phyloP scores from a whole-genome alignment of 2,888 invertebrate genomes.

The Auanema freiburgensis region DNA sequence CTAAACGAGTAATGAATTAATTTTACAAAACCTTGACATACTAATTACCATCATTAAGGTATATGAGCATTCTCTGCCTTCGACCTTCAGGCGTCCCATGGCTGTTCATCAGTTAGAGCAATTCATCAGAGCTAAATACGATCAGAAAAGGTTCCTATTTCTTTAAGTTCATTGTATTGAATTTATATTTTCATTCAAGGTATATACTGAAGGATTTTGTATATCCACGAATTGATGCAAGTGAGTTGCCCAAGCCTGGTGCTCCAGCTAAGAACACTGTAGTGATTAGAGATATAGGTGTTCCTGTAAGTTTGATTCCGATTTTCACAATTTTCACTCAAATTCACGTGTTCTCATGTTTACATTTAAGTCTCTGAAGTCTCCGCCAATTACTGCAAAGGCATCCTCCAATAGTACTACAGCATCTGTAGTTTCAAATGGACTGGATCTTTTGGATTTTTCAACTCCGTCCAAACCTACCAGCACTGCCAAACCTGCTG shows the following conservation, averaged over 20 bases:
- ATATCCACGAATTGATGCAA: slow-evolving; percentile 46
- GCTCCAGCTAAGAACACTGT: slow-evolving; percentile 2
- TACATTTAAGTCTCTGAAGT: too few species aligned
- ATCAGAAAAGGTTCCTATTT: slow-evolving; percentile 81
- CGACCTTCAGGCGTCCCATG: slow-evolving; percentile 84
- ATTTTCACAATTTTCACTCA: neutral
- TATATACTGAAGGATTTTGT: slow-evolving; percentile 52
- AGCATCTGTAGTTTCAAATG: too few species aligned
- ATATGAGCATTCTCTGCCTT: slow-evolving; percentile 66
- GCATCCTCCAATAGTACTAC: too few species aligned
- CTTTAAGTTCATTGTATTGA: neutral
- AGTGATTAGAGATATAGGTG: slow-evolving; percentile 3
- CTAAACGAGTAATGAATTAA: slow-evolving; percentile 71
- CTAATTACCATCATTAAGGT: slow-evolving; percentile 24
- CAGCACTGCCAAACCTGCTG: neutral
- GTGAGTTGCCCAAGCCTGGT: slow-evolving; percentile 41
- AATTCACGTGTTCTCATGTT: too few species aligned
- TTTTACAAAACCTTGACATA: neutral
- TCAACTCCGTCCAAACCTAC: slow-evolving; percentile 2
- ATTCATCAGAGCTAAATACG: slow-evolving; percentile 96
- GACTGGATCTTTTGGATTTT: slow-evolving; percentile 1
- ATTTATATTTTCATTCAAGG: slow-evolving; percentile 19
- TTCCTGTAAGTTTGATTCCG: neutral
- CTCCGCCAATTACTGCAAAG: too few species aligned
- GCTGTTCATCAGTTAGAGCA: slow-evolving; percentile 87